Conservation (phyloP, 2,888 invertebrate genomes). For the Diaphora mendica region DNA sequence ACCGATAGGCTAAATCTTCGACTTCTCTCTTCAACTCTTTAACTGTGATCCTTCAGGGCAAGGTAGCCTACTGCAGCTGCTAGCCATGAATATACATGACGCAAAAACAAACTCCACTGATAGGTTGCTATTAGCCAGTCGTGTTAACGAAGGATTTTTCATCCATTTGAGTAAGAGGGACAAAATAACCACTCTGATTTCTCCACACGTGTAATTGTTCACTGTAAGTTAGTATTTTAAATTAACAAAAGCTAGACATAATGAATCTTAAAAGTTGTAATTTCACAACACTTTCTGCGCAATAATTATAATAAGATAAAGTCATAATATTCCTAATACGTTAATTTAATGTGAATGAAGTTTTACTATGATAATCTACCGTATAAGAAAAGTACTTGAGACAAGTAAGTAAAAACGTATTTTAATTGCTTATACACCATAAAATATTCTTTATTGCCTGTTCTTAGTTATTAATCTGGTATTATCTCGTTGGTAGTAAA, state of each 20-base stretch:
- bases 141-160: background rate
- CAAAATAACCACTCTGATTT: too few relatives aligned
- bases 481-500: conserved; percentile 22
- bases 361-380: conserved; percentile 15
- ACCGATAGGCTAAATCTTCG: background rate
- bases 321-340: conserved; percentile 5
- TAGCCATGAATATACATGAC: background rate
- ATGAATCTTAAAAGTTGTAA: background rate
- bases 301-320: background rate
- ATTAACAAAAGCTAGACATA: background rate
- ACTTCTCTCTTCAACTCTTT: background rate
- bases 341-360: conserved; percentile 7
- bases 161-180: background rate
- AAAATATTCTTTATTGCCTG: background rate
- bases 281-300: background rate
- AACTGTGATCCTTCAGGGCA: background rate
- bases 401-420: background rate
- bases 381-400: background rate
- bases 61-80: background rate
- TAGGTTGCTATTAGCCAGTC: background rate
- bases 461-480: conserved; percentile 13
- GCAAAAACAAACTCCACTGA: background rate
- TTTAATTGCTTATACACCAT: conserved; percentile 1
- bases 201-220: too few relatives aligned
- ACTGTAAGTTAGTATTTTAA: background rate